phyloP scores from a whole-genome alignment of 2,797 vertebrate genomes.

The Merluccius polli region DNA sequence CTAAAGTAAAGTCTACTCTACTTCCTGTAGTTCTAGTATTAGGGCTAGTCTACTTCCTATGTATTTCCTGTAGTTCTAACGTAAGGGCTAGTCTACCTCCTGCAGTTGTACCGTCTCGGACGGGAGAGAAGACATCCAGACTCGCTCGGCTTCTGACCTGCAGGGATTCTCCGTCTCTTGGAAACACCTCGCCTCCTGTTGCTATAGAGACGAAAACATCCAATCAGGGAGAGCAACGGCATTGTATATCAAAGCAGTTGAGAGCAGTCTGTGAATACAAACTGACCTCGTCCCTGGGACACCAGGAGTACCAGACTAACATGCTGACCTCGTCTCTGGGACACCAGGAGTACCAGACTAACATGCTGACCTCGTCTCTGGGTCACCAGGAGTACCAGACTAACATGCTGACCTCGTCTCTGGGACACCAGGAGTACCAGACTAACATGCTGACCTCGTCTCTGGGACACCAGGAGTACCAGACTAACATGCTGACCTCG shows the following conservation, averaged over 20 bases:
- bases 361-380: not conserved
- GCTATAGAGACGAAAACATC: conserved; percentile 38
- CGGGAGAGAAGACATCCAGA: conserved; percentile 65
- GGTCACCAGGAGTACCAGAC: not conserved
- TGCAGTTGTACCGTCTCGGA: conserved; percentile 77
- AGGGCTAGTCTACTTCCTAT: not conserved
- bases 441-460: no score
- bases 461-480: no score
- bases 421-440: no score
- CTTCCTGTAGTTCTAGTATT: not conserved
- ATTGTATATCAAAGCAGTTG: not conserved
- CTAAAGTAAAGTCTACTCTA: not conserved
- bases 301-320: not conserved
- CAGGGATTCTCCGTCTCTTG: conserved; percentile 53
- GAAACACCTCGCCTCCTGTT: conserved; percentile 40
- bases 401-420: not conserved
- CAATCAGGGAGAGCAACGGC: not conserved
- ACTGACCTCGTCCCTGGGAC: not conserved
- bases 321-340: not conserved
- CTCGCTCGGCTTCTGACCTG: conserved; percentile 45
- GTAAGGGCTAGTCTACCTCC: not conserved
- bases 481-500: no score
- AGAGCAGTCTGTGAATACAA: not conserved
- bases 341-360: not conserved
- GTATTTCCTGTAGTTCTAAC: not conserved